Conservation (phyloP, 2,797 vertebrate genomes). For the Acanthopagrus latus region DNA sequence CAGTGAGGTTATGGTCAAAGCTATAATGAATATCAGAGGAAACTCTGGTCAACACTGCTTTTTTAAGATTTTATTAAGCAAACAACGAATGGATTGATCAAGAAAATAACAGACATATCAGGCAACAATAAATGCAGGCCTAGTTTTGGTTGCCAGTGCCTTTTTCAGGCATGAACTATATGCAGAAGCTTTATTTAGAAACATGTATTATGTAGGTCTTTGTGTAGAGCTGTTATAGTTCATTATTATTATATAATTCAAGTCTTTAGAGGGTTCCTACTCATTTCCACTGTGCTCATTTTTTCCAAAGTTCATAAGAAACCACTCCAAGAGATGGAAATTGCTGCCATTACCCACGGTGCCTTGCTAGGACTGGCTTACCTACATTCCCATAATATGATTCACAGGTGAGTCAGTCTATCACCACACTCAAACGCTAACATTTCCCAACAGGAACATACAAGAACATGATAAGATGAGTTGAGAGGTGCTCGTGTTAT, state of each 20-base stretch:
- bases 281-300: constrained; percentile 12
- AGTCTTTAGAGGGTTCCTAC: background rate
- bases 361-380: constrained; percentile 99
- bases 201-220: background rate
- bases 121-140: too few species aligned
- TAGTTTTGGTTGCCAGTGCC: background rate
- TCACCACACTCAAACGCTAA: background rate
- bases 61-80: too few species aligned
- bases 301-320: constrained; percentile 94
- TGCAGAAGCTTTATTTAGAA: background rate
- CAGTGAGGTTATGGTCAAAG: background rate
- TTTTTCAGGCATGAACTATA: constrained; percentile 4
- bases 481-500: background rate
- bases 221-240: constrained; percentile 8
- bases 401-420: constrained; percentile 91
- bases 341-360: constrained; percentile 99
- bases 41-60: too few species aligned
- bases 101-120: too few species aligned
- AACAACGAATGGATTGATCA: too few species aligned
- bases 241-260: background rate
- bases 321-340: constrained; percentile 98
- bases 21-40: too few species aligned
- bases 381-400: constrained; percentile 97
- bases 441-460: constrained; percentile 40
- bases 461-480: constrained; percentile 17